Base-by-base conservation (phyloP, 2,113 vertebrate genomes). In the Gopherus flavomarginatus region DNA sequence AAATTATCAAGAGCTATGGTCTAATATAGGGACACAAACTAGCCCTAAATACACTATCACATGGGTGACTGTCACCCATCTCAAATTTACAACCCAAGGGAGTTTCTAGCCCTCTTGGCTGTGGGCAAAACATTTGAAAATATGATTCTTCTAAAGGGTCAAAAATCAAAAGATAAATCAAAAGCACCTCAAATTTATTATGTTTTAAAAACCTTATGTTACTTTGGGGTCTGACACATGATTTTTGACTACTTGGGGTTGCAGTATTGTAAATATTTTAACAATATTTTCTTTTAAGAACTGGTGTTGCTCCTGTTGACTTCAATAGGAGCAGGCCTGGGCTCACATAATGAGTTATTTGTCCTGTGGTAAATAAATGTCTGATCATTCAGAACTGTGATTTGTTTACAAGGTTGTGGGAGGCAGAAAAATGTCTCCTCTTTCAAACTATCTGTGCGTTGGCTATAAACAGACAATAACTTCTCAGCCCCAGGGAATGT, bases 211-310 rank as follows among this genome's bases (percentile, higher is more conserved):
- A 54, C 54, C 80, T 11, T 65, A 24, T 72, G 17, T 72, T 72
- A n/a, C 54, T 14, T 65, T 90, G 1, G 13, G 42, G 59, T 85
- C 0, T 19, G 11, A 2, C 12, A 59, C 1, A 7, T 35, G 6
- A 19, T 31, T 81, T 80, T 42, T 81, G 49, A 2, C 1, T 4
- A 8, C 29, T 19, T 38, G 0, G 5, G 35, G 22, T 62, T 78
- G 24, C 86, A 93, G 26, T 86, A 47, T 56, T 85, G 26, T 38
- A 77, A 77, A 86, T 79, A 0, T 0, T 75, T 83, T 82, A 8
- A 72, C 91, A 92, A 75, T 16, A 83, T 47, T 78, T 47, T 47
- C 75, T 47, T 54, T 80, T 77, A 6, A 91, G 88, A 44, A 17
- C 49, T n/a, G 80, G 4, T 65, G 38, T 2, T 44, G 0, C 35